These are phyloP conservation scores for Tenthredo distinguenda DNA, from an alignment of 2,888 invertebrate genomes.

Conservation along the genomic window DNA sequence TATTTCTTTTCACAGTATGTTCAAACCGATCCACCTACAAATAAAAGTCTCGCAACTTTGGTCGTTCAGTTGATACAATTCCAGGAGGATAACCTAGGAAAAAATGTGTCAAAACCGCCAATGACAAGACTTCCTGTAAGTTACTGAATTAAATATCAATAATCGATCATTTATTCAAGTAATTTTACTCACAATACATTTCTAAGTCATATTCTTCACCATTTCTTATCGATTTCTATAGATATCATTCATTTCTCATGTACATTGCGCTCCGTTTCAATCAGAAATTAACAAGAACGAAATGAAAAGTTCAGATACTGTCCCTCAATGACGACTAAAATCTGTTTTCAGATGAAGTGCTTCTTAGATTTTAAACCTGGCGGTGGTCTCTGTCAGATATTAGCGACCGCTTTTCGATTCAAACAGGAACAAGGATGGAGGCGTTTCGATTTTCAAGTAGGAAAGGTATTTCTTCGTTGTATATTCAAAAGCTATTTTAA, in stretches of 20 bases:
- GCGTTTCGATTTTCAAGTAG: slow-evolving; percentile 94
- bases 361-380: slow-evolving; percentile 98
- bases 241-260: background rate
- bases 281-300: background rate
- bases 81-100: slow-evolving; percentile 97
- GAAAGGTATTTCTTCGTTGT: slow-evolving; percentile 81
- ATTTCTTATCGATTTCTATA: background rate
- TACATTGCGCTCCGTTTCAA: background rate
- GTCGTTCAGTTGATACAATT: slow-evolving; percentile 95
- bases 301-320: background rate
- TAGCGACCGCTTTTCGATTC: slow-evolving; percentile 96
- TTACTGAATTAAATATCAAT: slow-evolving; percentile 61
- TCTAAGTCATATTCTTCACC: background rate
- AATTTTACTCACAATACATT: background rate
- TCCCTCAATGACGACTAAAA: slow-evolving; percentile 10
- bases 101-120: slow-evolving; percentile 94
- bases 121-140: slow-evolving; percentile 92
- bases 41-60: slow-evolving; percentile 92
- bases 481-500: background rate
- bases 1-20: slow-evolving; percentile 84
- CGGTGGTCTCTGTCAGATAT: slow-evolving; percentile 95
- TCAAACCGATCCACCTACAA: slow-evolving; percentile 96
- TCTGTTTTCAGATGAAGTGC: slow-evolving; percentile 89
- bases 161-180: background rate
- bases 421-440: slow-evolving; percentile 98